Evolutionary conservation across 2,888 invertebrate species (phyloP), one percentile per base, ranked within the genome.

Genomic region (Drosophila macrospina): DNA sequence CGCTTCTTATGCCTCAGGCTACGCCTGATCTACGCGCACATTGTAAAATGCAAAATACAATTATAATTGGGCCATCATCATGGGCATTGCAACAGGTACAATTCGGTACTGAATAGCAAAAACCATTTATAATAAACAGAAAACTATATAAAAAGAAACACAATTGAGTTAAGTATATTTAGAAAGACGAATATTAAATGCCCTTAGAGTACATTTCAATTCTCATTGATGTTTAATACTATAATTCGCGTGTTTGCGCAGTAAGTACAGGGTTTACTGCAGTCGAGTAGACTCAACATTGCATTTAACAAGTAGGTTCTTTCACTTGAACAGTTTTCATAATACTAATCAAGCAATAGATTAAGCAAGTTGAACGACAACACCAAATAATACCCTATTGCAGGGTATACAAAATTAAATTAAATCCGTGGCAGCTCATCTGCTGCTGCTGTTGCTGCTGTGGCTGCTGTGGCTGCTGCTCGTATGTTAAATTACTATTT

Each of bases 401-500:
- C 32, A 76, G 68, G 36, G 71, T 52, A 65, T 65, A 57, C 37
- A 37, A 78, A 75, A 75, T 71, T 66, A 83, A 86, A 80, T 80
- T 74, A 76, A 74, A 77, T 69, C 75, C 76, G 15, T 59, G 65
- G 67, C 65, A 50, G 73, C 68, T 74, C 78, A 67, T 36, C 63
- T 42, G 61, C 26, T 47, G 47, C 54, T 13, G 55, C 47, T 4
- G 30, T 42, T 15, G 55, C 44, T 28, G 30, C 65, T 67, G n/a
- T n/a, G n/a, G 61, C 26, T 47, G 47, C 54, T 13, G 55, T 47
- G 5, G 30, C 47, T 15, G 55, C 44, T 28, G 30, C 65, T 67
- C 42, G 7, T 73, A 67, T 85, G 85, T 77, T 78, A 89, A 89
- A 89, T 89, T 77, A 87, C 74, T 85, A 78, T 85, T 89, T 86